Evolutionary conservation across 1,140 invertebrate genomes (phyloP).

Genomic region (Cyclina sinensis): DNA sequence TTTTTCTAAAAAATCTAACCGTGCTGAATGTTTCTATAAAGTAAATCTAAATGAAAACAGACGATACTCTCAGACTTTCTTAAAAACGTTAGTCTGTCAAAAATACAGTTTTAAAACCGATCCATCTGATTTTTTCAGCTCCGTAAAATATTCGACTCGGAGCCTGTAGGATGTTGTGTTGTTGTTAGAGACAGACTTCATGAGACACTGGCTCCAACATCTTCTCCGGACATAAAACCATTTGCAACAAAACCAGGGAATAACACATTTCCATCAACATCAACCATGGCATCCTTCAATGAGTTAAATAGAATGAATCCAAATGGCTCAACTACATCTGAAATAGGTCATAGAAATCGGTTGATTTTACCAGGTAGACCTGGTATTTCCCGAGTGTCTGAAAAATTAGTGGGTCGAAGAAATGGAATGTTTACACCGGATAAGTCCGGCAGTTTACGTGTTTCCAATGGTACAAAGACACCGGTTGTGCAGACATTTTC

Average conservation of each 20-base stretch:
- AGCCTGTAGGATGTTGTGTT: constrained; percentile 30
- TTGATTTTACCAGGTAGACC: neutral
- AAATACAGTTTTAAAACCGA: too few species aligned
- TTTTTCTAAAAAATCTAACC: too few species aligned
- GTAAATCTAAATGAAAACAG: too few species aligned
- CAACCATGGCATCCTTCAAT: neutral
- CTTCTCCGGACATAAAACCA: neutral
- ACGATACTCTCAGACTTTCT: too few species aligned
- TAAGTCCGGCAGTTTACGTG: neutral
- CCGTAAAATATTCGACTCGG: neutral
- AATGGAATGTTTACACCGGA: neutral
- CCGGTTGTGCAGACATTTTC: neutral
- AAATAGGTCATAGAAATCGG: too few species aligned
- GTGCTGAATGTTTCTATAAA: too few species aligned
- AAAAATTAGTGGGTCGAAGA: neutral
- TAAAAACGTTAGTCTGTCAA: too few species aligned
- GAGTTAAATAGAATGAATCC: neutral
- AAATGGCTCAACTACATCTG: neutral
- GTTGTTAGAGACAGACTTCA: constrained; percentile 22
- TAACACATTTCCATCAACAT: neutral
- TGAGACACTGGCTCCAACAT: neutral
- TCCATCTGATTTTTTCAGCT: too few species aligned
- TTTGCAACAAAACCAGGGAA: neutral
- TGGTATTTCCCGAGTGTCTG: neutral
- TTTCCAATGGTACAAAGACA: neutral